phyloP scores from a whole-genome alignment of 2,888 invertebrate genomes.

The Hetaerina titia region DNA sequence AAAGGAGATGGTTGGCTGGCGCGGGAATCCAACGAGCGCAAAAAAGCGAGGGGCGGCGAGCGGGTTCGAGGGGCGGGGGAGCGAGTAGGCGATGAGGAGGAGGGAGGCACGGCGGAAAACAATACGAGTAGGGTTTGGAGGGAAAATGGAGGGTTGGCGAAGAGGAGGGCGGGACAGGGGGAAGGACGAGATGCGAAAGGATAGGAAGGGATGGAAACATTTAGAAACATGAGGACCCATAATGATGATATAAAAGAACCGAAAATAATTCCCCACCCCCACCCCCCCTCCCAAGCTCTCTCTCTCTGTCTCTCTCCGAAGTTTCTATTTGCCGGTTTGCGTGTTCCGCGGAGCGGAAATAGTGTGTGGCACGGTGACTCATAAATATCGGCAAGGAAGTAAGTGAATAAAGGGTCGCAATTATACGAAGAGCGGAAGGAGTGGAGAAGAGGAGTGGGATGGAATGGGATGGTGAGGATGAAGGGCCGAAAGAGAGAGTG shows the following conservation, averaged over 20 bases:
- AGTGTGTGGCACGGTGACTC: neutral
- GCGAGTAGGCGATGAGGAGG: neutral
- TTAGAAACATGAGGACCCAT: neutral
- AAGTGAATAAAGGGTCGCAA: conserved; percentile 27
- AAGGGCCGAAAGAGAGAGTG: neutral
- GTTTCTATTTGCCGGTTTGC: neutral
- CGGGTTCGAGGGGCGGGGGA: neutral
- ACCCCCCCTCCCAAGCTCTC: neutral
- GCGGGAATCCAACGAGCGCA: neutral
- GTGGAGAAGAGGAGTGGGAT: neutral
- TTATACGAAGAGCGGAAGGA: neutral
- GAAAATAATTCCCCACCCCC: neutral
- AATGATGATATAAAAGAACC: neutral
- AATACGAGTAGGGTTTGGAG: neutral
- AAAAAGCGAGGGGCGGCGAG: neutral
- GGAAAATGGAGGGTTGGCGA: neutral
- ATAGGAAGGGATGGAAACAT: neutral
- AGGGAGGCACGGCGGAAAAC: neutral
- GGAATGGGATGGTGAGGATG: neutral
- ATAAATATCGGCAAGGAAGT: conserved; percentile 17
- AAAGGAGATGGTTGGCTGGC: neutral
- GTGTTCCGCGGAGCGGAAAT: neutral
- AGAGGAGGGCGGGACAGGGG: neutral
- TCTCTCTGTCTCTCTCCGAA: neutral
- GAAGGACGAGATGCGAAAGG: neutral